These are phyloP conservation scores for Parotia lawesii DNA, from an alignment of 2,113 vertebrate species.

Conservation along the genomic window DNA sequence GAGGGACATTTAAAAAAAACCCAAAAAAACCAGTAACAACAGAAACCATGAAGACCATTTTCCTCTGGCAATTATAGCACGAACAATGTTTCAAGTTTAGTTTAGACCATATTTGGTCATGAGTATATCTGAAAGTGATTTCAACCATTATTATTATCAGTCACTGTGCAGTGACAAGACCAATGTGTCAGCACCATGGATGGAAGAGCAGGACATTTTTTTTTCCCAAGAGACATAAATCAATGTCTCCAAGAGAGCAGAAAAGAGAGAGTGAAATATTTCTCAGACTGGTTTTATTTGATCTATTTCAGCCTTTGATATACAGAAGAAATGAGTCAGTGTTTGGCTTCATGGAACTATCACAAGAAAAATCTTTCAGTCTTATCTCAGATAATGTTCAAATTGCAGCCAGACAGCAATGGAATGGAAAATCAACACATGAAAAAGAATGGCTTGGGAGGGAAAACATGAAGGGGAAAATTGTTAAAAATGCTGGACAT, in stretches of 20 bases:
- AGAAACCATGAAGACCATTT: not conserved
- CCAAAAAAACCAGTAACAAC: not conserved
- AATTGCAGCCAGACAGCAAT: conserved; percentile 27
- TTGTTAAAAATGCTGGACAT: not conserved
- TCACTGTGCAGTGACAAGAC: conserved; percentile 16
- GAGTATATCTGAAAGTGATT: conserved; percentile 12
- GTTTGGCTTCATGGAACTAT: conserved; percentile 39
- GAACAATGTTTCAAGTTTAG: not conserved
- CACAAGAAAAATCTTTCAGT: conserved; percentile 57
- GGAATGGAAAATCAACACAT: conserved; percentile 14
- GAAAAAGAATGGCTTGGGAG: not conserved
- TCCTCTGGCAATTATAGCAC: not conserved
- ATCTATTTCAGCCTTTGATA: conserved; percentile 59
- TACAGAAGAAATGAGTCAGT: conserved; percentile 53
- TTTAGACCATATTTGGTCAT: not conserved
- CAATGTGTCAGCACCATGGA: conserved; percentile 4
- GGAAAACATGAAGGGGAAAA: not conserved
- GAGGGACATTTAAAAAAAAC: not conserved
- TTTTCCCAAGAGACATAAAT: conserved; percentile 29
- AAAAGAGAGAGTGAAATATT: conserved; percentile 59
- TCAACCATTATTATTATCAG: conserved; percentile 9
- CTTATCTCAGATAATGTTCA: conserved; percentile 53
- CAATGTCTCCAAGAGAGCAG: conserved; percentile 54
- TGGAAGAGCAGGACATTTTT: conserved; percentile 38
- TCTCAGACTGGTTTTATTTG: conserved; percentile 64